Conservation (phyloP, 1,140 invertebrate genomes). For the Helicorthomorpha holstii region DNA sequence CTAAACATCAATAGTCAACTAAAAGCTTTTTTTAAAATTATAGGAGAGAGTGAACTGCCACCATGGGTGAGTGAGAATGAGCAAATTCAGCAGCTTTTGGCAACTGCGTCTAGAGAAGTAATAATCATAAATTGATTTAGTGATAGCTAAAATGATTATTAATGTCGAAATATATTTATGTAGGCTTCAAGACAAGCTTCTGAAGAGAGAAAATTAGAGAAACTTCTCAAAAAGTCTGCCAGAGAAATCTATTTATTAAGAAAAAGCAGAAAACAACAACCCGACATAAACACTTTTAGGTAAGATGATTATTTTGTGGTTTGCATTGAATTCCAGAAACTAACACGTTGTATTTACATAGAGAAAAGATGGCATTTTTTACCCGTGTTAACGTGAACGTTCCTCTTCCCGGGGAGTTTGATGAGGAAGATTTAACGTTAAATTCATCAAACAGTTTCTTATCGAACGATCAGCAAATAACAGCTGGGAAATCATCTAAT, state of each 20-base stretch:
- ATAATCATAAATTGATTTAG: not conserved
- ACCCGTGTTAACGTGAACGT: slow-evolving; percentile 58
- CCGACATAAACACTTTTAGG: slow-evolving; percentile 84
- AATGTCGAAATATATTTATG: not conserved
- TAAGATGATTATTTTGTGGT: slow-evolving; percentile 21
- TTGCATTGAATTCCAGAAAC: not conserved
- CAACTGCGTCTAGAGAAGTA: slow-evolving; percentile 26
- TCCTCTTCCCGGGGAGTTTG: slow-evolving; percentile 46
- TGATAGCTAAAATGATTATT: not conserved
- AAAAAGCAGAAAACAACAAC: slow-evolving; percentile 68
- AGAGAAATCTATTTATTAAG: slow-evolving; percentile 77
- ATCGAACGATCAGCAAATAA: not conserved
- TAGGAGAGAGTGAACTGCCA: slow-evolving; percentile 56
- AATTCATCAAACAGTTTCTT: not conserved
- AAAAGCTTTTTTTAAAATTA: not conserved
- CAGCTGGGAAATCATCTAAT: not conserved
- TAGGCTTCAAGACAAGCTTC: slow-evolving; percentile 34
- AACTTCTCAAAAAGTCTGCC: slow-evolving; percentile 65
- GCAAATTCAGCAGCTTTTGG: slow-evolving; percentile 56
- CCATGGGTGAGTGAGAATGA: slow-evolving; percentile 72
- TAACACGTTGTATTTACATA: slow-evolving; percentile 27
- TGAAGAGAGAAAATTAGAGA: slow-evolving; percentile 58
- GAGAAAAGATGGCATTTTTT: slow-evolving; percentile 92
- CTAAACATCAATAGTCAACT: too few species aligned
- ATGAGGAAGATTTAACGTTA: not conserved